Conservation (phyloP, 92 coral and sea anemone genomes). For the Porites lobata region DNA sequence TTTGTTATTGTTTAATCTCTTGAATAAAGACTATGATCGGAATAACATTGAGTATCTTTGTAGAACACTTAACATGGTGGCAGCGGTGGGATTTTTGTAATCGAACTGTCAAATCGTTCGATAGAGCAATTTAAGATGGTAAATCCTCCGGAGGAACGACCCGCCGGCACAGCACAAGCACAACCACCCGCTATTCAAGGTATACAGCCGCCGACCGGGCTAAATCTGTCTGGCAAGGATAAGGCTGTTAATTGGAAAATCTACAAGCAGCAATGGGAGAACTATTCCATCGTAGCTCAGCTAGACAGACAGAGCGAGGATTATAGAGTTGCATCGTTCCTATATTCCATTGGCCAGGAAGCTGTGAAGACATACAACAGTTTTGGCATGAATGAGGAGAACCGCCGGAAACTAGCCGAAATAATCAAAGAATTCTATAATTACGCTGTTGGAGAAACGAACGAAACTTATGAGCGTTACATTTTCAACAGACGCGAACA, state of each 20-base stretch:
- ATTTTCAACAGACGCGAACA: conserved; percentile 52
- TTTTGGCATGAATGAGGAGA: conserved; percentile 46
- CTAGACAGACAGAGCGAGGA: conserved; percentile 57
- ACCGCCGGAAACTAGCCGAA: conserved; percentile 30
- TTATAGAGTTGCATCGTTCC: conserved; percentile 61
- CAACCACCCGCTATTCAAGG: conserved; percentile 29
- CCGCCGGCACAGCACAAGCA: neutral
- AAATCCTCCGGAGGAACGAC: too few species aligned
- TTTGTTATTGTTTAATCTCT: too few species aligned
- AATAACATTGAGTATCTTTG: too few species aligned
- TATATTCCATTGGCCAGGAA: conserved; percentile 29
- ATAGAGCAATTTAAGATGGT: too few species aligned
- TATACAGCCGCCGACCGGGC: conserved; percentile 56
- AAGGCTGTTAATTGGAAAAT: conserved; percentile 57
- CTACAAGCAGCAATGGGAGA: conserved; percentile 68
- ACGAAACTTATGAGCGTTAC: conserved; percentile 47
- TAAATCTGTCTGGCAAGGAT: conserved; percentile 20
- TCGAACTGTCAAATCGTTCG: too few species aligned
- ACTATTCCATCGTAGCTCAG: conserved; percentile 55
- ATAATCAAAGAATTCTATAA: conserved; percentile 28
- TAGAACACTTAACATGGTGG: too few species aligned
- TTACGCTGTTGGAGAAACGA: neutral
- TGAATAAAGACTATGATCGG: too few species aligned
- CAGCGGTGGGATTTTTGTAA: too few species aligned
- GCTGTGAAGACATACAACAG: conserved; percentile 68